Evolutionary conservation across 1,140 invertebrate species (phyloP).

Genomic region (Pararge aegeria): DNA sequence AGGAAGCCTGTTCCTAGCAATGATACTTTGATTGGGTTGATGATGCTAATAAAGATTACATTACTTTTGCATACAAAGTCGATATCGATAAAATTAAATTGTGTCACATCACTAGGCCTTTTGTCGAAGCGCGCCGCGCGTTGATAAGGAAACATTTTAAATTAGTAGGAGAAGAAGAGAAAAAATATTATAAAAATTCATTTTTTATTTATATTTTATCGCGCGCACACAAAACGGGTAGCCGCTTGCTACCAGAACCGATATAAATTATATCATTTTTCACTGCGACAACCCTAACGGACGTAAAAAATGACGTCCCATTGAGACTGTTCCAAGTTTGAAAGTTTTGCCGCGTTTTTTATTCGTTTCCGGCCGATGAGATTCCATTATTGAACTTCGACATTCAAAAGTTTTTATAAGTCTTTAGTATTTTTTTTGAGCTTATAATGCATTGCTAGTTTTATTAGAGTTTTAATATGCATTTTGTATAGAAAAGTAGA

Average conservation of each 20-base stretch:
- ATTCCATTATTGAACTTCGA: conserved; percentile 68
- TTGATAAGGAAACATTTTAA: conserved; percentile 79
- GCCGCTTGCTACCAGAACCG: conserved; percentile 66
- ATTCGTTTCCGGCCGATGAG: conserved; percentile 72
- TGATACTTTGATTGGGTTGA: too few relatives aligned
- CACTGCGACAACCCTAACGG: conserved; percentile 74
- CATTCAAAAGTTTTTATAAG: conserved; percentile 28
- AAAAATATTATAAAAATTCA: conserved; percentile 70
- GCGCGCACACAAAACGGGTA: conserved; percentile 75
- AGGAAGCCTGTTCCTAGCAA: too few relatives aligned
- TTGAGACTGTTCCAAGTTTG: conserved; percentile 67
- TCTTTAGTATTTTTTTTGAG: not conserved
- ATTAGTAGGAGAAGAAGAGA: conserved; percentile 71
- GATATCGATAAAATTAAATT: conserved; percentile 26
- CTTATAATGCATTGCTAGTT: conserved; percentile 11
- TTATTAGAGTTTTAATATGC: not conserved
- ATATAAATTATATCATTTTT: conserved; percentile 80
- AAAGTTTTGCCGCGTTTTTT: conserved; percentile 78
- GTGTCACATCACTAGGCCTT: conserved; percentile 52
- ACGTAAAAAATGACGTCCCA: conserved; percentile 78
- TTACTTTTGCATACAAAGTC: too few relatives aligned
- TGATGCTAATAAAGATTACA: too few relatives aligned
- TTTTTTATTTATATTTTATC: conserved; percentile 66
- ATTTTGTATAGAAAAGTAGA: not conserved
- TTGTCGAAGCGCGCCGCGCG: conserved; percentile 69